Percentiles rank a stretch among this genome's conserved stretches.
These are phyloP conservation scores for Hassar affinis DNA, from an alignment of 2,113 vertebrate species.

Conservation along the genomic window DNA sequence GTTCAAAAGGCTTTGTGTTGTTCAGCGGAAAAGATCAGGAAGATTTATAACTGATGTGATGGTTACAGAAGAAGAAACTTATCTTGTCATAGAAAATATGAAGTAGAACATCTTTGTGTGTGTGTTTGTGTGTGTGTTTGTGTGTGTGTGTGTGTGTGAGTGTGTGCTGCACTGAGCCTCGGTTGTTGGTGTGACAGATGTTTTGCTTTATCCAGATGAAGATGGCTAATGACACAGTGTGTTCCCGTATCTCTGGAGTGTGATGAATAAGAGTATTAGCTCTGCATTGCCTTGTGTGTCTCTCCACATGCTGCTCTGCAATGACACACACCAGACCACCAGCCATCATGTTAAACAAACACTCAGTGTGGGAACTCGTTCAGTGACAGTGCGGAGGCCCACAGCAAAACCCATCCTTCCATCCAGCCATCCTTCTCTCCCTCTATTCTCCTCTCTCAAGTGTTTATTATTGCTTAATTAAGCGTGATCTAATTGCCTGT, in stretches of 20 bases:
- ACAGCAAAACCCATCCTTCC: constrained; percentile 35
- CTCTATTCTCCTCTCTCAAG: constrained; percentile 35
- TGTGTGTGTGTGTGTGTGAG: background rate
- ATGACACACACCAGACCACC: constrained; percentile 45
- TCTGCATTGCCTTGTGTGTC: constrained; percentile 10
- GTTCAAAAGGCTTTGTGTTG: background rate
- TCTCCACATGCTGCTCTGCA: constrained; percentile 22
- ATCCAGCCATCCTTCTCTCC: constrained; percentile 26
- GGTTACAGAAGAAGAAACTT: background rate
- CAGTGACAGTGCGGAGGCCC: constrained; percentile 39
- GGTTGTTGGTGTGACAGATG: constrained; percentile 27
- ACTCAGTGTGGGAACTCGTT: constrained; percentile 33
- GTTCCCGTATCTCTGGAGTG: constrained; percentile 35
- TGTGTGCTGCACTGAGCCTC: background rate
- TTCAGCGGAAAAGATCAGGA: background rate
- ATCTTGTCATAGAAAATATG: constrained; percentile 1
- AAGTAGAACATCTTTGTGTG: background rate
- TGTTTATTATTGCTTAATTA: constrained; percentile 52
- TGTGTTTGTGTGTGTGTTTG: background rate
- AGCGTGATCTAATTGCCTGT: constrained; percentile 49
- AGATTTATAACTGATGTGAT: background rate
- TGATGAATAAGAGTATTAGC: constrained; percentile 43
- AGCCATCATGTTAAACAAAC: constrained; percentile 51
- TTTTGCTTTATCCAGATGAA: constrained; percentile 38
- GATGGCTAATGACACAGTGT: constrained; percentile 44